phyloP scores from a whole-genome alignment of 2,888 invertebrate species.

The Macaria liturata region DNA sequence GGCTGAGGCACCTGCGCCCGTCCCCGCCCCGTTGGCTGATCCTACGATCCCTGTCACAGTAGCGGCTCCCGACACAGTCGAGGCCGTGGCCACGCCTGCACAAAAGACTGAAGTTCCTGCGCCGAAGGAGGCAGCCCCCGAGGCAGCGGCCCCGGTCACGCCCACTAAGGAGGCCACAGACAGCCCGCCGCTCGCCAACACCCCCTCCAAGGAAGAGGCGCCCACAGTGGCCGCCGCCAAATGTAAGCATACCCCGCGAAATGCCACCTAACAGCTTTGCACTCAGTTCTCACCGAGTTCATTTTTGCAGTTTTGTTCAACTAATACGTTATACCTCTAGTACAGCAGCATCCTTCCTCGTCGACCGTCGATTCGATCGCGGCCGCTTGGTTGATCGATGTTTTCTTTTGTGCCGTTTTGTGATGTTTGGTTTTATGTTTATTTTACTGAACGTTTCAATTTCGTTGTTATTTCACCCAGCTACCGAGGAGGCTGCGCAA shows the following conservation, averaged over 20 bases:
- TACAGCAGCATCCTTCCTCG: slow-evolving; percentile 63
- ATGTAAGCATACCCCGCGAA: slow-evolving; percentile 66
- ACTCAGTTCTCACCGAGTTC: slow-evolving; percentile 74
- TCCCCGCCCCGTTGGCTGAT: slow-evolving; percentile 12
- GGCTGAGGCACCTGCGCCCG: slow-evolving; percentile 19
- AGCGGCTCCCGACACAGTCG: slow-evolving; percentile 16
- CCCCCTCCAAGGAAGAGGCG: slow-evolving; percentile 68
- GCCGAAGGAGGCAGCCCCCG: slow-evolving; percentile 1
- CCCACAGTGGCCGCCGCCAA: slow-evolving; percentile 62
- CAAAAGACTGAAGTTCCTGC: slow-evolving; percentile 38
- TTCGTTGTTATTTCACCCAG: slow-evolving; percentile 83
- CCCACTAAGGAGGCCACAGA: slow-evolving; percentile 43
- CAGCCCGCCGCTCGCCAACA: slow-evolving; percentile 71
- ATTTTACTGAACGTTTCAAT: slow-evolving; percentile 77
- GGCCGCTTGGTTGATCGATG: slow-evolving; percentile 55
- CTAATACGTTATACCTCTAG: slow-evolving; percentile 67
- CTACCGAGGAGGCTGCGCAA: slow-evolving; percentile 83
- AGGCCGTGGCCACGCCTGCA: slow-evolving; percentile 14
- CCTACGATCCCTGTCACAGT: slow-evolving; percentile 31
- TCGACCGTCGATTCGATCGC: slow-evolving; percentile 39
- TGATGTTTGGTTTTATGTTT: slow-evolving; percentile 80
- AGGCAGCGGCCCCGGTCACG: not conserved
- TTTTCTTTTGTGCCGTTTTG: slow-evolving; percentile 79
- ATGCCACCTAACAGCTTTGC: slow-evolving; percentile 70
- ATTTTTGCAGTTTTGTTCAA: slow-evolving; percentile 78